These are phyloP conservation scores for Botia almorhae DNA, from an alignment of 2,797 vertebrate species.

Conservation along the genomic window DNA sequence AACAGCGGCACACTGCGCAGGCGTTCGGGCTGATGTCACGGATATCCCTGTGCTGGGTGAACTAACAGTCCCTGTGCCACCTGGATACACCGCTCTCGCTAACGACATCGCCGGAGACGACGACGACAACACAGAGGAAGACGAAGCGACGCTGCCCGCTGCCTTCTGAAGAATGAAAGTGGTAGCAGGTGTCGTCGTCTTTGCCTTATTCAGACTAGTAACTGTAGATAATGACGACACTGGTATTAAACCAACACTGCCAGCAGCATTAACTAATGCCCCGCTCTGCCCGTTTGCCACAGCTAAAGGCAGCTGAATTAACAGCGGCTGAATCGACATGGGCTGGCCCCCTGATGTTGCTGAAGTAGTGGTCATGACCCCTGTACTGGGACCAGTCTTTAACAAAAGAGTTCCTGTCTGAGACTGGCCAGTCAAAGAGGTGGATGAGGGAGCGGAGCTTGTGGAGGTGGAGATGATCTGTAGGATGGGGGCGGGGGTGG, in stretches of 20 bases:
- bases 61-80: conserved; percentile 74
- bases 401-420: conserved; percentile 75
- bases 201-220: conserved; percentile 73
- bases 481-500: conserved; percentile 75
- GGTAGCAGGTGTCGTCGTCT: conserved; percentile 74
- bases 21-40: conserved; percentile 75
- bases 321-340: conserved; percentile 82
- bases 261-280: conserved; percentile 65
- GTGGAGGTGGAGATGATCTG: conserved; percentile 75
- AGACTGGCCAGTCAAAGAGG: conserved; percentile 74
- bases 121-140: conserved; percentile 49
- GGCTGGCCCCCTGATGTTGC: conserved; percentile 78
- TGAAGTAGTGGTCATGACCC: conserved; percentile 48
- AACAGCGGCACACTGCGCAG: conserved; percentile 74
- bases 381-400: conserved; percentile 68
- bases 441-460: conserved; percentile 67
- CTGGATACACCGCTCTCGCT: conserved; percentile 76
- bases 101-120: conserved; percentile 54
- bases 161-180: conserved; percentile 74
- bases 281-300: conserved; percentile 76
- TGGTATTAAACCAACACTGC: conserved; percentile 66
- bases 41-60: conserved; percentile 78
- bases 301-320: conserved; percentile 81
- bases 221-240: conserved; percentile 77
- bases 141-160: conserved; percentile 65